Evolutionary conservation across 2,113 vertebrate genomes (phyloP), one percentile per base, ranked within the genome.

Genomic region (Neolamprologus sp.): DNA sequence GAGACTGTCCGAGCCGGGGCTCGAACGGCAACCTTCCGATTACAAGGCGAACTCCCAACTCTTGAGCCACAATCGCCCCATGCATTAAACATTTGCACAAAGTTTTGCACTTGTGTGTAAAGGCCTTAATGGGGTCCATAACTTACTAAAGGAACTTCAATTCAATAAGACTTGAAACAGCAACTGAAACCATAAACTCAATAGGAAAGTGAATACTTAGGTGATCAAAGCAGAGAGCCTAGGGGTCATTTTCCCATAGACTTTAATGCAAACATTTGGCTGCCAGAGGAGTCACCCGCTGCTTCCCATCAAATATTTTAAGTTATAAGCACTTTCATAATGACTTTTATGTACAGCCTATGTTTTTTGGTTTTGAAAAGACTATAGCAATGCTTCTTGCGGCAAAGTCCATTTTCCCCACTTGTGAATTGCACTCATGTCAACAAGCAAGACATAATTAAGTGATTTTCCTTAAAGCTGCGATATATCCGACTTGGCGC

Each of bases 391-490:
- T 31, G 9, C 71, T 49, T 31, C 26, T 19, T 78, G 42, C 0
- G 26, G 26, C 71, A 49, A 78, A 78, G 5, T 78, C 9, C 26
- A 78, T 49, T 49, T 78, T 49, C 26, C 42, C 1, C 23, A 49
- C 71, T 78, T 78, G 71, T 49, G 26, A 78, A 78, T 12, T 45
- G 4, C 68, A 45, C 21, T 49, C 9, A 31, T 49, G 16, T 73
- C 68, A 78, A 78, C 42, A 78, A 78, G 42, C 42, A 78, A 49
- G 45, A 51, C 73, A 51, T 78, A 78, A 78, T 51, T 9, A 78
- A 78, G 45, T 31, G 26, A 78, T 51, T 78, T 78, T 51, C 73
- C 73, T 78, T 78, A 78, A 51, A 78, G 45, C 45, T 51, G 42
- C 28, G 17, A 51, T 31, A 51, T 78, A 78, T 51, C 45, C 26